These are phyloP conservation scores for Gisinianus flammeolus DNA, from an alignment of 2,888 invertebrate species.

Conservation along the genomic window DNA sequence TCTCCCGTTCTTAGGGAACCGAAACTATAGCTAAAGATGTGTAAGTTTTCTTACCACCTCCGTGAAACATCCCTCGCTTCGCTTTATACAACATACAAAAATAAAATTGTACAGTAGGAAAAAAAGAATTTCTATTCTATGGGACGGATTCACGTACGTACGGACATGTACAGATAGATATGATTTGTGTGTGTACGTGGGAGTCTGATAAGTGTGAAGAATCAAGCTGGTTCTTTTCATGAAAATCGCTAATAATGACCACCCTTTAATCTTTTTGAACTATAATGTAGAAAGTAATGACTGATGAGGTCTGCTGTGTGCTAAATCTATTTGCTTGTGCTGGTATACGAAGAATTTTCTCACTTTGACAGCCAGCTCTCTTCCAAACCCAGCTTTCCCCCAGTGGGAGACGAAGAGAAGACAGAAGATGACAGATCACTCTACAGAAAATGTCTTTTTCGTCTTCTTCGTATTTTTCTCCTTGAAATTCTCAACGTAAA, in stretches of 20 bases:
- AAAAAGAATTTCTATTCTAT: background rate
- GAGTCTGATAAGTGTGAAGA: background rate
- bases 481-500: background rate
- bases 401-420: conserved; percentile 17
- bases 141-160: too few species aligned
- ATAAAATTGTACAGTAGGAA: background rate
- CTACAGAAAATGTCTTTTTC: conserved; percentile 28
- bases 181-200: background rate
- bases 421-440: conserved; percentile 38
- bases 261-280: conserved; percentile 13
- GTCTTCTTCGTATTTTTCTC: background rate
- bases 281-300: conserved; percentile 18
- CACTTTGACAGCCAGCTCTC: conserved; percentile 21
- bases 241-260: conserved; percentile 28
- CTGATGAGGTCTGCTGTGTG: conserved; percentile 22
- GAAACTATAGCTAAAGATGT: too few species aligned
- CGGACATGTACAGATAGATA: background rate
- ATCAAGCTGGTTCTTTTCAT: conserved; percentile 13
- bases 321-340: conserved; percentile 17
- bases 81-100: background rate
- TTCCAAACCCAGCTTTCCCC: background rate
- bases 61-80: too few species aligned
- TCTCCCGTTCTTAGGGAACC: background rate
- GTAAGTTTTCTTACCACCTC: too few species aligned
- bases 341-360: background rate